Base-by-base conservation (phyloP, 2,888 invertebrate genomes). In the Xylocampa areola region DNA sequence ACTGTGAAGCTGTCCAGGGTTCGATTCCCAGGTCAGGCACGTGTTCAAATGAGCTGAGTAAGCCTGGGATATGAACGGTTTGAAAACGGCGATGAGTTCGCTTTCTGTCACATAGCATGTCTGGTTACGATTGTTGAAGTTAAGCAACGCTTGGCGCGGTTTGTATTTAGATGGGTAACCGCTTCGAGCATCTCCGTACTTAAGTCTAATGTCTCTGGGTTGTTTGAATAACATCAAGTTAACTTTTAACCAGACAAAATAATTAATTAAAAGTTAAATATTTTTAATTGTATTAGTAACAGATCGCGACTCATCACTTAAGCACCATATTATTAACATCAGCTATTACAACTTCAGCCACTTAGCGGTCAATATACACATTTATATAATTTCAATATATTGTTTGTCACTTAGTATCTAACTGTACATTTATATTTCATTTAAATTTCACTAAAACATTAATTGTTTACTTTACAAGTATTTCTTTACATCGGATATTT, bases 351-450 rank as follows among this genome's bases (percentile, higher is more conserved):
- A 29, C 39, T 10, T 36, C 5, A 55, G 45, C 55, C 43, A 57
- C 57, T 17, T 40, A 40, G 14, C 43, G 10, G 35, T 8, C 44
- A 59, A 32, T 30, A 33, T 32, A 30, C 25, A 53, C 60, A 49
- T 45, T 13, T 59, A 59, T 37, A 45, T 43, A 41, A 25, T 32
- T 48, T 33, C 23, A 51, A 25, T 52, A 67, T 69, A 70, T 70
- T 70, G 71, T 70, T 62, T 69, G 27, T 67, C 63, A 41, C 71
- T 70, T 70, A 70, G 0, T 35, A 21, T 19, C 63, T 70, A 70
- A 44, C 71, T 70, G 70, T 70, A 70, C 70, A 70, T 40, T n/a
- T 27, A 36, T 47, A 58, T 41, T 59, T 47, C 47, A 47, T 59
- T 40, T 41, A 47, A 57, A 62, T 58, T 70, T 70, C 25, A 35